Evolutionary conservation across 2,888 invertebrate species (phyloP).

Genomic region (Rhyacophila evoluta): DNA sequence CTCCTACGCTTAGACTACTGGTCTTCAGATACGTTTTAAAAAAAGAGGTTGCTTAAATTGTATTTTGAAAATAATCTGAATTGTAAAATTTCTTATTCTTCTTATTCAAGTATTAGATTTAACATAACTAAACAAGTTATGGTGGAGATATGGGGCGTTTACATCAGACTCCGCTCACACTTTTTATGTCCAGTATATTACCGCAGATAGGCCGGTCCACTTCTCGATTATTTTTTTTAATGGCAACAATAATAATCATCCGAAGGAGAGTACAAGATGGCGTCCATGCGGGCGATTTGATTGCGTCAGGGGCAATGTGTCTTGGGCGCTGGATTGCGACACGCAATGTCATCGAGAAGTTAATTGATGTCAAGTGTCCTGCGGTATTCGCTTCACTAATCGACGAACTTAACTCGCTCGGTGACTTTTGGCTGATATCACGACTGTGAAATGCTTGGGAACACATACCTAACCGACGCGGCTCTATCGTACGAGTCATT

Average conservation of each 20-base stretch:
- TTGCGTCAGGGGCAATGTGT: slow-evolving; percentile 49
- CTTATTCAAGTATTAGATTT: too few relatives aligned
- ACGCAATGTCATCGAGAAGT: slow-evolving; percentile 53
- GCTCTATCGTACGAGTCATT: neutral
- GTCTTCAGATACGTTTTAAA: too few relatives aligned
- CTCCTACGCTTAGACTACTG: too few relatives aligned
- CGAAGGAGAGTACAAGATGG: slow-evolving; percentile 8
- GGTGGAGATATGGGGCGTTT: neutral
- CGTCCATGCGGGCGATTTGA: slow-evolving; percentile 44
- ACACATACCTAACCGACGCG: neutral
- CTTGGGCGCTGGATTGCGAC: slow-evolving; percentile 42
- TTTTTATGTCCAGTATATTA: slow-evolving; percentile 22
- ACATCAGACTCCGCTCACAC: neutral
- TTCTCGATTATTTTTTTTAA: slow-evolving; percentile 22
- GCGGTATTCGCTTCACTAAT: slow-evolving; percentile 40
- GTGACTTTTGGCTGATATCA: neutral
- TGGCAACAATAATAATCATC: slow-evolving; percentile 24
- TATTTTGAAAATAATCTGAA: too few relatives aligned
- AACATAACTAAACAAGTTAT: too few relatives aligned
- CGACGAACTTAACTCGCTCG: slow-evolving; percentile 17
- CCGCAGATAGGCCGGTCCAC: slow-evolving; percentile 19
- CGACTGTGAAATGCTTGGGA: neutral
- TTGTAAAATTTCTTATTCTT: too few relatives aligned
- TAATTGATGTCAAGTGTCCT: slow-evolving; percentile 54
- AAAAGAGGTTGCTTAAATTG: too few relatives aligned